Evolutionary conservation across 1,140 invertebrate genomes (phyloP), one percentile per base, ranked within the genome.

Genomic region (Pseudomyrmex flavicornis): DNA sequence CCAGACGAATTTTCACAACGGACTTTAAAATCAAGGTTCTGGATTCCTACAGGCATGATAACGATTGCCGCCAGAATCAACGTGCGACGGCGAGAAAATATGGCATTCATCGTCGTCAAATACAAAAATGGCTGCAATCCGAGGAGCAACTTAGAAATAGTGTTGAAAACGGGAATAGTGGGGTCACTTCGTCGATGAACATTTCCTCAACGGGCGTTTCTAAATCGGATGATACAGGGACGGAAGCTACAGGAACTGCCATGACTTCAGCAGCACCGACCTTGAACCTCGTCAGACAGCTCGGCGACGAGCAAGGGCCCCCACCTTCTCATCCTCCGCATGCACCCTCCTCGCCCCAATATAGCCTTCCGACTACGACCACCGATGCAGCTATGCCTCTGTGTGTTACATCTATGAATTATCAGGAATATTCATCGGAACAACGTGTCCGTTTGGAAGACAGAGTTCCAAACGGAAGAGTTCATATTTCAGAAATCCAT

Each of bases 61-160:
- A 96, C 46, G 97, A 98, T 91, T 98, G 97, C 92, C 96, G 97
- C 87, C 97, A 97, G 10, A 98, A 98, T 93, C 97, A 98, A 91
- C 94, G 97, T 15, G 97, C 97, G 0, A 98, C 97, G 1, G 97
- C 97, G 5, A 95, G 97, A 82, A 98, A 98, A 92, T 98, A 98
- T 91, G 97, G 97, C 17, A 98, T 98, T 69, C 97, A 98, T 91
- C 95, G 97, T 13, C 95, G 97, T 44, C 97, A 98, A 92, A 98
- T 98, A 73, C 97, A 98, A 92, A 98, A 98, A 95, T 98, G 97
- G 97, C 92, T 98, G 74, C 97, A 98, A 93, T 97, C 96, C 87
- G 97, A 98, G 92, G 95, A 95, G 50, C 96, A 96, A 89, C 93
- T 98, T 54, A 95, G 96, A 87, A 97, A 95, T 66, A 96, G 96